These are phyloP conservation scores for Drosophila leontia DNA, from an alignment of 1,140 invertebrate species.

Conservation along the genomic window DNA sequence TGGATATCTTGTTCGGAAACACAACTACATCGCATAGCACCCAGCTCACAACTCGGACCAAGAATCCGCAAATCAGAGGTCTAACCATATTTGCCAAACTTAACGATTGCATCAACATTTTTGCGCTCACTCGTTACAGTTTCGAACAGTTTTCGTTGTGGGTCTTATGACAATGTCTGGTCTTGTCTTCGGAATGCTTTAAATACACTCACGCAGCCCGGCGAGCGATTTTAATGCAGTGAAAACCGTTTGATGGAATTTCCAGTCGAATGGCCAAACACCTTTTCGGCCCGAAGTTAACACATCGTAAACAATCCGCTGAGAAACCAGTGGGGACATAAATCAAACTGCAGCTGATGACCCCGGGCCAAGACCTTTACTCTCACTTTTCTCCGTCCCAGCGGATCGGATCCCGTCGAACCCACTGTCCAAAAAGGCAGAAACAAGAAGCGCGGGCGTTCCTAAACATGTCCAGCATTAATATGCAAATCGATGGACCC, in stretches of 20 bases:
- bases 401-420: neutral
- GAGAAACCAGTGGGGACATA: slow-evolving; percentile 50
- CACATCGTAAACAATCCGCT: slow-evolving; percentile 65
- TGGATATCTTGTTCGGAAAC: slow-evolving; percentile 34
- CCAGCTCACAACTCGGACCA: slow-evolving; percentile 35
- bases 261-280: slow-evolving; percentile 55
- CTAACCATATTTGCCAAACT: slow-evolving; percentile 81
- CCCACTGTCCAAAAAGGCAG: slow-evolving; percentile 37
- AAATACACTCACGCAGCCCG: slow-evolving; percentile 69
- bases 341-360: slow-evolving; percentile 59
- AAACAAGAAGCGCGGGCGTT: slow-evolving; percentile 75
- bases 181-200: slow-evolving; percentile 50
- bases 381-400: slow-evolving; percentile 64
- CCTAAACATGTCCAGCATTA: slow-evolving; percentile 70
- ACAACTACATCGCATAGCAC: slow-evolving; percentile 37
- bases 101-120: slow-evolving; percentile 80
- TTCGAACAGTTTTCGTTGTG: slow-evolving; percentile 19
- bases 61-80: slow-evolving; percentile 60
- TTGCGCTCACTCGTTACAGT: slow-evolving; percentile 49
- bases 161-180: slow-evolving; percentile 67
- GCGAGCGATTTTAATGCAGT: slow-evolving; percentile 71
- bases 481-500: slow-evolving; percentile 72
- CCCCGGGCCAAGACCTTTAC: slow-evolving; percentile 58
- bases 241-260: slow-evolving; percentile 72
- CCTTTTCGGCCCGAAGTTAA: slow-evolving; percentile 57